phyloP scores from a whole-genome alignment of 2,797 vertebrate genomes.

The Vultur gryphus region DNA sequence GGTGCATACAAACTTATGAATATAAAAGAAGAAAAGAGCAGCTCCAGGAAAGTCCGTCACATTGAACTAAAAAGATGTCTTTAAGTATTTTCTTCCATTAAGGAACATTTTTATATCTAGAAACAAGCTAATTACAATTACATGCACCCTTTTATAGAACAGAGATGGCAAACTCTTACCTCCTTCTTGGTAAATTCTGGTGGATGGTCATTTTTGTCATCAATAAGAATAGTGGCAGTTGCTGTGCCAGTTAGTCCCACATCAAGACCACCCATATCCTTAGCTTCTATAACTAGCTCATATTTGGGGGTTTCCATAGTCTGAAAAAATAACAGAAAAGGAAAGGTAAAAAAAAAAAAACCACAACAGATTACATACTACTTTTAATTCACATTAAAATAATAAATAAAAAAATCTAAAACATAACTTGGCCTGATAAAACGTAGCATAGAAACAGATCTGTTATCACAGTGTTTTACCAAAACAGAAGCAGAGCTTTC shows the following conservation, averaged over 20 bases:
- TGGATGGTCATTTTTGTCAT: constrained; percentile 95
- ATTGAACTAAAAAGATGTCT: background rate
- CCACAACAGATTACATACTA: accelerated
- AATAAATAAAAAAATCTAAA: background rate
- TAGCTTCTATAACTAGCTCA: constrained; percentile 92
- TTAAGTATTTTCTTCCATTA: background rate
- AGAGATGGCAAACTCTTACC: constrained; percentile 54
- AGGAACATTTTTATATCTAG: background rate
- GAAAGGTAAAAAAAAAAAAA: background rate
- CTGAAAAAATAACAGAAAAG: constrained; percentile 65
- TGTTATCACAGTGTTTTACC: background rate
- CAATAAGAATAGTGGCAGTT: constrained; percentile 93
- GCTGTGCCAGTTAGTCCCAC: constrained; percentile 92
- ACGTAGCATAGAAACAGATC: background rate
- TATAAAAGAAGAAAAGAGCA: background rate
- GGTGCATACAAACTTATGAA: background rate
- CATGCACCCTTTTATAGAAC: background rate
- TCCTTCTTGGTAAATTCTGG: constrained; percentile 93
- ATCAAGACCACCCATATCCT: constrained; percentile 92
- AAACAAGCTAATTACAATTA: background rate
- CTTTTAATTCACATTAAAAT: background rate
- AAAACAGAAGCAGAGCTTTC: background rate
- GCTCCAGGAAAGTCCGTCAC: background rate
- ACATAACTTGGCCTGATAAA: background rate
- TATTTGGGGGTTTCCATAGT: constrained; percentile 92